phyloP scores from a whole-genome alignment of 2,113 vertebrate species.

The Stercorarius parasiticus region DNA sequence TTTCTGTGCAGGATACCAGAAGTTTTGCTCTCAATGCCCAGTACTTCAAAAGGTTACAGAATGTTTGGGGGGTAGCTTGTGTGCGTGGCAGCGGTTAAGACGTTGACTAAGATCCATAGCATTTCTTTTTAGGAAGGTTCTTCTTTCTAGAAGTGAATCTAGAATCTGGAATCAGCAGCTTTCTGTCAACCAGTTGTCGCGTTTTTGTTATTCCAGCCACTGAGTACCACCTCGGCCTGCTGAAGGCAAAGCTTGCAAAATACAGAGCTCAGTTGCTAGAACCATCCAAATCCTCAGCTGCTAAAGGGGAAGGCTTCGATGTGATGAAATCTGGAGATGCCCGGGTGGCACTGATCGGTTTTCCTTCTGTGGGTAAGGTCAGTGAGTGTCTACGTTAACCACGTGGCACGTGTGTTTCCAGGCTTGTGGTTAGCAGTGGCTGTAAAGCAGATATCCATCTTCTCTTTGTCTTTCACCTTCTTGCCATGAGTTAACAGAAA shows the following conservation, averaged over 20 bases:
- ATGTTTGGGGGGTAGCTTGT: accelerated
- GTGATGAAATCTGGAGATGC: constrained; percentile 99
- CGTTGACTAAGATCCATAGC: accelerated
- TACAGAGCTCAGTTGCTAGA: constrained; percentile 95
- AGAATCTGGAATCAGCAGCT: not conserved
- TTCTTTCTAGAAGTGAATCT: not conserved
- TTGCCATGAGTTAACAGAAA: not conserved
- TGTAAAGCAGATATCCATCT: accelerated
- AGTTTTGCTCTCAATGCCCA: not conserved
- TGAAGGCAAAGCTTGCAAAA: constrained; percentile 97
- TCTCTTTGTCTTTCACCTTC: not conserved
- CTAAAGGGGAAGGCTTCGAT: constrained; percentile 98
- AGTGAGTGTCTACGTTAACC: constrained; percentile 26
- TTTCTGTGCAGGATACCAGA: too few relatives aligned
- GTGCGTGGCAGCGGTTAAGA: too few relatives aligned
- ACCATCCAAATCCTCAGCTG: constrained; percentile 88
- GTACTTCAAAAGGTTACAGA: not conserved
- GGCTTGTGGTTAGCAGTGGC: not conserved
- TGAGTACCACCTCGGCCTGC: constrained; percentile 94
- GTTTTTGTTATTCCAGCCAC: constrained; percentile 79
- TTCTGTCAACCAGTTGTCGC: not conserved
- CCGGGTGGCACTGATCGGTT: constrained; percentile 94
- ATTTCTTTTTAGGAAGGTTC: not conserved
- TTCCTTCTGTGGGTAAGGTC: constrained; percentile 99
- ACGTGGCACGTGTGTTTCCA: accelerated